Conservation (phyloP, 2,113 vertebrate species). For the Dasyornis broadbenti region DNA sequence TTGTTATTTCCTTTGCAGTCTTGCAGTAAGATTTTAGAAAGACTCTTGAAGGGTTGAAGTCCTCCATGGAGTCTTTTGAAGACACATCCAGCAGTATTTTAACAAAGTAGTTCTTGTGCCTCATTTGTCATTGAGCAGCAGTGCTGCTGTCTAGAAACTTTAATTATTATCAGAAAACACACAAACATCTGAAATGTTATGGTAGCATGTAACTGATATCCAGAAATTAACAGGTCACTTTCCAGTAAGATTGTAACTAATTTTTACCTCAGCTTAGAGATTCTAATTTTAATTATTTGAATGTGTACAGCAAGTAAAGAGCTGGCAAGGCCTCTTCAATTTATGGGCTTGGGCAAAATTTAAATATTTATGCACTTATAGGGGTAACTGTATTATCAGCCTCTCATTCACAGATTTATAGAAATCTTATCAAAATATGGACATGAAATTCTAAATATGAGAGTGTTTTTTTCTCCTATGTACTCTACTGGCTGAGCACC, state of each 20-base stretch:
- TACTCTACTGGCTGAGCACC: neutral
- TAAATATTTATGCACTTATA: neutral
- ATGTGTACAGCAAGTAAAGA: neutral
- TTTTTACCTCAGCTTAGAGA: neutral
- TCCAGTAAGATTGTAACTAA: neutral
- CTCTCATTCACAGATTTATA: neutral
- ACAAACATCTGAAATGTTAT: neutral
- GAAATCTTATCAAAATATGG: neutral
- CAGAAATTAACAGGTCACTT: neutral
- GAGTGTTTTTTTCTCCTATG: neutral
- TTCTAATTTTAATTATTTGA: neutral
- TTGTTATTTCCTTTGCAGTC: neutral
- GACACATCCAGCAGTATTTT: neutral
- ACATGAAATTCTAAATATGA: neutral
- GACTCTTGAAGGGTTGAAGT: neutral
- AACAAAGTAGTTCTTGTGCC: neutral
- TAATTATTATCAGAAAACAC: neutral
- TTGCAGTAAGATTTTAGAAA: conserved; percentile 11
- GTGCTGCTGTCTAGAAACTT: neutral
- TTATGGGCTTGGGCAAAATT: neutral
- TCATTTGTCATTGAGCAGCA: neutral
- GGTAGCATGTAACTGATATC: neutral
- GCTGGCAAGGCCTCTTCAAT: neutral
- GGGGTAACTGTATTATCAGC: neutral
- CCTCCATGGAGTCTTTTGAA: neutral